Evolutionary conservation across 2,113 vertebrate genomes (phyloP), one percentile per base, ranked within the genome.

Genomic region (Brachyistius frenatus): DNA sequence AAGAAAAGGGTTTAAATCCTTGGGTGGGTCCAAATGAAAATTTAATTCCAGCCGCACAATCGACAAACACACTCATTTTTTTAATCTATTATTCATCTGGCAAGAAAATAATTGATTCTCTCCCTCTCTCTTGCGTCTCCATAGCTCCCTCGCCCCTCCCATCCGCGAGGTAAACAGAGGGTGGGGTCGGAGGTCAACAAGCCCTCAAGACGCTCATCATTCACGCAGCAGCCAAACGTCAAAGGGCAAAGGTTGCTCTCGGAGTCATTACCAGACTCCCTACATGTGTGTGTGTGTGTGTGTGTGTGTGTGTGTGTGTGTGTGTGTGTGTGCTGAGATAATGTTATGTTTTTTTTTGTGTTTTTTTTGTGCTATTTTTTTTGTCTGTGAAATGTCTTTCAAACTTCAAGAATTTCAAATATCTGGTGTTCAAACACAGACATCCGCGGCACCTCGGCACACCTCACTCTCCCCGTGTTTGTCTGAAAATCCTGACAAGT

Each of bases 141-240:
- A 33, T 32, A 62, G 5, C 62, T 39, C 47, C 15, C 33, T 49
- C 56, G 53, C 61, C 65, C 63, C 75, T 86, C 41, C 73, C 70
- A 84, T 85, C 68, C 63, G 56, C 1, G 72, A 84, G 70, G 86
- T 80, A 90, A 90, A 89, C 86, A 92, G 49, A 82, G 57, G 4
- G 36, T 23, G 23, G 76, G 87, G 84, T 83, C 70, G 30, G 44
- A 84, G 88, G 89, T 92, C 88, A 90, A 81, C 80, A 74, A 75
- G 81, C 76, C 91, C 85, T 70, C 62, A 55, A 89, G 88, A 89
- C 37, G 73, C 84, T 85, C 91, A 92, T 93, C 89, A 87, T 72
- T 92, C 91, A 93, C 76, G 66, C 75, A 58, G 81, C 77, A 68
- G 78, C 76, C 84, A 71, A 76, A 84, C 73, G 68, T 77, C 79